Conservation (phyloP, 2,797 vertebrate species). For the Paguma larvata region DNA sequence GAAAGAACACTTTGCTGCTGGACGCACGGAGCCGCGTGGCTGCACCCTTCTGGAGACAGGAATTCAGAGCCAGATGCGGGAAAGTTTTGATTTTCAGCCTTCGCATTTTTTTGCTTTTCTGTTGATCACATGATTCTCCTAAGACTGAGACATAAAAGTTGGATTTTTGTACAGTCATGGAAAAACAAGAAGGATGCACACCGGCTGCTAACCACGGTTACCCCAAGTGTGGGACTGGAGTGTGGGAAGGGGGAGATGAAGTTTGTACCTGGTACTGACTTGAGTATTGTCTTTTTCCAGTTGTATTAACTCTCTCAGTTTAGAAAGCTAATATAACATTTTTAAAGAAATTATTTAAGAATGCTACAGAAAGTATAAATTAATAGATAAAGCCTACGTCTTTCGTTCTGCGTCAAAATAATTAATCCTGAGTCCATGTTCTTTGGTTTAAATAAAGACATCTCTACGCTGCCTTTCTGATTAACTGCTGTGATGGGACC, state of each 20-base stretch:
- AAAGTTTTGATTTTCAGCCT: conserved; percentile 42
- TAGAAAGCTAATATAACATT: conserved; percentile 44
- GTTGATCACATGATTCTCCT: neutral
- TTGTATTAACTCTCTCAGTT: conserved; percentile 51
- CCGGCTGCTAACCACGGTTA: neutral
- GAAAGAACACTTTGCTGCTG: neutral
- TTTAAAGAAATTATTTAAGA: conserved; percentile 44
- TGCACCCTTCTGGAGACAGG: neutral
- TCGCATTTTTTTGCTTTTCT: conserved; percentile 39
- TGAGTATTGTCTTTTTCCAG: neutral
- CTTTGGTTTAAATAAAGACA: conserved; percentile 53
- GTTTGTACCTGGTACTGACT: neutral
- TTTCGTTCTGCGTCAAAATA: conserved; percentile 58
- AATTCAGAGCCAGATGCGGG: conserved; percentile 38
- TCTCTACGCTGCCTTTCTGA: neutral
- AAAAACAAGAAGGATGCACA: conserved; percentile 5
- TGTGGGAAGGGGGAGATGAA: neutral
- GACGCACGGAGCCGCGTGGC: neutral
- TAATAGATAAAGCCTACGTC: neutral
- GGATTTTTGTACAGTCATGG: conserved; percentile 7
- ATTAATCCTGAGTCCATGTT: neutral
- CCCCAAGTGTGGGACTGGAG: neutral
- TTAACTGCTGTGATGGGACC: neutral
- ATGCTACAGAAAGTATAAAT: conserved; percentile 2
- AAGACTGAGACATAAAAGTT: neutral